phyloP scores from a whole-genome alignment of 2,797 vertebrate genomes.

The Sebastes vulpes region DNA sequence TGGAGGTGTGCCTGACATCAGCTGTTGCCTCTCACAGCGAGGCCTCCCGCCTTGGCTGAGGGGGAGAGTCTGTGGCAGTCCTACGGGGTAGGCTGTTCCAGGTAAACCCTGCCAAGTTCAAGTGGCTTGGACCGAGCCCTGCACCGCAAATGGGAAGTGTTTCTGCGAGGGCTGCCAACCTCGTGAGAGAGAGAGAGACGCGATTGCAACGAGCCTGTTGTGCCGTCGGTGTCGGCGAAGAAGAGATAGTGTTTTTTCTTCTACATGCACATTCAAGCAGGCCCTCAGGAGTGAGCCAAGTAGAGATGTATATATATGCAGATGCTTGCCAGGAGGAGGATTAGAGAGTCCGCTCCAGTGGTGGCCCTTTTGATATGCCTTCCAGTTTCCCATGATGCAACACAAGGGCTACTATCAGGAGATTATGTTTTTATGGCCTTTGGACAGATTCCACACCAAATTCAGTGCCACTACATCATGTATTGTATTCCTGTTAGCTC shows the following conservation, averaged over 20 bases:
- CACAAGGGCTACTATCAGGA: constrained; percentile 45
- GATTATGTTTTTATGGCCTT: constrained; percentile 66
- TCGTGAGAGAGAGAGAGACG: constrained; percentile 47
- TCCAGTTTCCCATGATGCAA: constrained; percentile 78
- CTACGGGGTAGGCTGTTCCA: constrained; percentile 80
- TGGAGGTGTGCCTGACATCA: constrained; percentile 64
- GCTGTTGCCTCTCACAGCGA: constrained; percentile 63
- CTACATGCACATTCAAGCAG: constrained; percentile 35
- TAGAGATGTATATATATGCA: constrained; percentile 59
- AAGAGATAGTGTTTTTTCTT: constrained; percentile 59
- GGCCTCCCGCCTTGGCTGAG: constrained; percentile 61
- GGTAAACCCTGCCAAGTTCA: constrained; percentile 83
- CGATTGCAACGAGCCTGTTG: constrained; percentile 50
- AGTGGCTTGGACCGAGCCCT: constrained; percentile 83
- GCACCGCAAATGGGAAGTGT: constrained; percentile 81
- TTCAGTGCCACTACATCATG: constrained; percentile 15
- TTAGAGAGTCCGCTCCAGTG: constrained; percentile 62
- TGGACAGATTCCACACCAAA: constrained; percentile 43
- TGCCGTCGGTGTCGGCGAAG: constrained; percentile 46
- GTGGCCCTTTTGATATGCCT: constrained; percentile 75
- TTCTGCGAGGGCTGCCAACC: constrained; percentile 79
- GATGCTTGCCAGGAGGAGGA: constrained; percentile 69
- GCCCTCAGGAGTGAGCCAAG: constrained; percentile 31
- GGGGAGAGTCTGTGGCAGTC: constrained; percentile 72
- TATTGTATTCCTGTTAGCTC: background rate